A percentile compares a stretch with the other conserved stretches of the same genome.
Evolutionary conservation across 2,113 vertebrate genomes (phyloP).

Genomic region (Poicephalus meyeri): DNA sequence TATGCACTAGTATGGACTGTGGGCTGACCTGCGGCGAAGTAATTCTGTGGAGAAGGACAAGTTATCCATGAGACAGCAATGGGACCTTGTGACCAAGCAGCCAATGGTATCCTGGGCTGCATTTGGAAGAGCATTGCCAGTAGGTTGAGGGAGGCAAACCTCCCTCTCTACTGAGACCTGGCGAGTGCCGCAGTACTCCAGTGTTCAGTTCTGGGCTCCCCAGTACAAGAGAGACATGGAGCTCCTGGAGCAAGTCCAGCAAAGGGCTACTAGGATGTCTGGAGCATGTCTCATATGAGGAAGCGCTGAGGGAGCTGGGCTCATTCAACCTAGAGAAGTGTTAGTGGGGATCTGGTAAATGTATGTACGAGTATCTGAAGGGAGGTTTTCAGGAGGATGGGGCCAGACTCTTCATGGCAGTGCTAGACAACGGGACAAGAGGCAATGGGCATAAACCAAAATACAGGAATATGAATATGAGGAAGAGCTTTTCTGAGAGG

Average conservation of each 20-base stretch:
- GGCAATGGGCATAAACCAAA: neutral
- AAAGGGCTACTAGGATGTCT: neutral
- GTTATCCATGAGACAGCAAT: neutral
- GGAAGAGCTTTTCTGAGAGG: neutral
- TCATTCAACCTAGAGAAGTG: neutral
- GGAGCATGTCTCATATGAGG: neutral
- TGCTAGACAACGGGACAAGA: neutral
- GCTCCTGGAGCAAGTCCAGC: neutral
- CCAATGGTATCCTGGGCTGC: neutral
- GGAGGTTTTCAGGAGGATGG: neutral
- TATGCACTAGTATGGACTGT: neutral
- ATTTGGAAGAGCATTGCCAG: neutral
- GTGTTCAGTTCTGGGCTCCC: neutral
- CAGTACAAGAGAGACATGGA: neutral
- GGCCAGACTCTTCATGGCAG: neutral
- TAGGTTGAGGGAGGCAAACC: neutral
- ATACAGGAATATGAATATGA: neutral
- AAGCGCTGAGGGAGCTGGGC: neutral
- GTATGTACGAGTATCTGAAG: neutral
- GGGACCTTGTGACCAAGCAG: neutral
- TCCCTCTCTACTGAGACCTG: neutral
- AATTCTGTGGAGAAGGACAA: neutral
- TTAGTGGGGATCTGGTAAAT: neutral
- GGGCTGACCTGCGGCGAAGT: neutral
- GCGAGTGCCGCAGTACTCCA: neutral